Evolutionary conservation across 2,797 vertebrate species (phyloP).

Genomic region (Novumbra hubbsi): DNA sequence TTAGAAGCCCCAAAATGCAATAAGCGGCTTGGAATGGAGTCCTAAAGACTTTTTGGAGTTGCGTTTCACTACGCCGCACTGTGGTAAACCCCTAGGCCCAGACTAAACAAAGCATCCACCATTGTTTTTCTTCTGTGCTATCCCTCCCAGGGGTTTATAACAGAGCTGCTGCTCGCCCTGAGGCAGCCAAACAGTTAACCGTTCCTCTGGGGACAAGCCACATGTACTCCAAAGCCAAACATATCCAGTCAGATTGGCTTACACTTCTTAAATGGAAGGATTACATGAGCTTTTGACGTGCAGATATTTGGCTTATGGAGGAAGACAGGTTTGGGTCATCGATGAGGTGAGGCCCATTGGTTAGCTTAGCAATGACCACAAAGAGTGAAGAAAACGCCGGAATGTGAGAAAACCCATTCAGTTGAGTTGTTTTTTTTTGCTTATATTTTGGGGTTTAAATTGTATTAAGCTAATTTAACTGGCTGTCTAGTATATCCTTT

Average conservation of each 20-base stretch:
- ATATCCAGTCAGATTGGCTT: constrained; percentile 26
- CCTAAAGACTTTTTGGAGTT: constrained; percentile 69
- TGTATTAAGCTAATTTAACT: too few relatives aligned
- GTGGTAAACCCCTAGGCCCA: constrained; percentile 75
- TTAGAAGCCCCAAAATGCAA: constrained; percentile 66
- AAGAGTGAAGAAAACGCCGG: too few relatives aligned
- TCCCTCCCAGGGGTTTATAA: constrained; percentile 41
- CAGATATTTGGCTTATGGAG: not conserved
- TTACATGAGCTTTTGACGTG: constrained; percentile 19
- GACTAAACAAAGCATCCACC: constrained; percentile 78
- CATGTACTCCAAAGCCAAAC: constrained; percentile 5
- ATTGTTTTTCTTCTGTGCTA: constrained; percentile 74
- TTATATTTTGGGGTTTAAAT: too few relatives aligned
- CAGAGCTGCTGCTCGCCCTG: constrained; percentile 50
- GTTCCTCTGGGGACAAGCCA: constrained; percentile 48
- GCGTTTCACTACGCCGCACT: constrained; percentile 68
- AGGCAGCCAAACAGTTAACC: constrained; percentile 40
- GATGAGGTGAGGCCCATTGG: too few relatives aligned
- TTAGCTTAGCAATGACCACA: too few relatives aligned
- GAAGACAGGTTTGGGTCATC: too few relatives aligned
- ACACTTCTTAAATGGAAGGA: constrained; percentile 34
- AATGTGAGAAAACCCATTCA: too few relatives aligned
- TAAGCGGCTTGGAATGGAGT: constrained; percentile 64
- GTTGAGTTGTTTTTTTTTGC: too few relatives aligned
- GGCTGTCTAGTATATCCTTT: too few relatives aligned